Base-by-base conservation (phyloP, 2,888 invertebrate species). In the Petrolisthes cinctipes region DNA sequence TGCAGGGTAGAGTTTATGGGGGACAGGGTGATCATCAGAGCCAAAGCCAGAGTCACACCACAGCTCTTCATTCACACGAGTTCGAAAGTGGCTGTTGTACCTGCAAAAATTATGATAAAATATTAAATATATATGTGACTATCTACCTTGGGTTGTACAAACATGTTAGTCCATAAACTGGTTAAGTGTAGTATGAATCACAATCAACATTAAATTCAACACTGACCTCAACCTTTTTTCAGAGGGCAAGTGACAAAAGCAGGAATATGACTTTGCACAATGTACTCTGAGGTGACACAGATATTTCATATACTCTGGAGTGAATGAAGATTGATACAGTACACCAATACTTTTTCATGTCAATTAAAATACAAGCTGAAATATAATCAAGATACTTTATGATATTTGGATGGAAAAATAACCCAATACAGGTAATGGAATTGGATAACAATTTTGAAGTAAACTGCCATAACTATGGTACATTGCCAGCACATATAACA, bases 21-120 rank as follows among this genome's bases (percentile, higher is more conserved):
- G 85, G 4, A 85, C 57, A 11, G 82, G 83, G 54, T 89, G 80
- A 20, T 86, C 87, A 23, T 87, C 87, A 5, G 86, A 82, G n/a
- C 89, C 90, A 78, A 87, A 90, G 17, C 90, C 90, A 0, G 87
- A 82, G 82, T 90, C 90, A 86, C 90, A 90, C 83, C 90, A 87
- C 20, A 90, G 76, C 53, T 90, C 90, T 56, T 82, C 82, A 79
- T 90, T 90, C 20, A 90, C 88, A 20, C 86, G 82, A 14, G 89
- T 89, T 14, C 89, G 89, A 85, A 89, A 90, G 51, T 89, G 86
- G 20, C 82, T 86, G 7, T 82, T 84, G 61, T 90, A 90, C 85
- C 90, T 90, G 76, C 20, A 78, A 53, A 57, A 20, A 37, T 53
- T 76, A n/a, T 20, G n/a, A 56, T 37, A 37, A 37, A 37, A 37